Conservation (phyloP, 2,888 invertebrate species). For the Volucella inanis region DNA sequence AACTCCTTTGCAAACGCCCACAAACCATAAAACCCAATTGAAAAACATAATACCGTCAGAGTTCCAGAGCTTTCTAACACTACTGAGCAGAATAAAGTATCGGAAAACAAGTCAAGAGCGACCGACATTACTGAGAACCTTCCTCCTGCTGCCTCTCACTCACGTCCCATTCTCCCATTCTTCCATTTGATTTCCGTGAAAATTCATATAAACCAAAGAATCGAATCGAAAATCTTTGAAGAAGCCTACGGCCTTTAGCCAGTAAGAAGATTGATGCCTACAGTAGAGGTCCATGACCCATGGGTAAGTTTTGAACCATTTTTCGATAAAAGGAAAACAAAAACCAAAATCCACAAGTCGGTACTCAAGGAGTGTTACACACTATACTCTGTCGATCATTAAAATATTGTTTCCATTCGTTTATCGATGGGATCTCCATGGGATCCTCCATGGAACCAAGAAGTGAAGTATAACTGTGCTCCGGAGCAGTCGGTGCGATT, state of each 20-base stretch:
- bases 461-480: neutral
- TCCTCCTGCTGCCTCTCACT: neutral
- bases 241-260: slow-evolving; percentile 17
- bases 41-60: no score
- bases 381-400: slow-evolving; percentile 12
- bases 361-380: neutral
- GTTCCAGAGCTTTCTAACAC: no score
- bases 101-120: slow-evolving; percentile 14
- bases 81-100: slow-evolving; percentile 14
- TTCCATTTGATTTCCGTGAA: slow-evolving; percentile 15
- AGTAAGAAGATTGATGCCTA: neutral
- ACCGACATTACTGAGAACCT: neutral
- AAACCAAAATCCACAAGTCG: neutral
- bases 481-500: slow-evolving; percentile 2
- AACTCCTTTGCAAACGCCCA: slow-evolving; percentile 37
- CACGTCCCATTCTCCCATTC: neutral
- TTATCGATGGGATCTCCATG: slow-evolving; percentile 6
- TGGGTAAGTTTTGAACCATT: slow-evolving; percentile 23
- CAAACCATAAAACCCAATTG: slow-evolving; percentile 4
- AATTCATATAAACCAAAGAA: slow-evolving; percentile 25
- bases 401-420: slow-evolving; percentile 29
- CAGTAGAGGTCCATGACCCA: slow-evolving; percentile 32
- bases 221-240: slow-evolving; percentile 28
- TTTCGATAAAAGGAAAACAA: neutral
- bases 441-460: neutral